These are phyloP conservation scores for Pelecanoides urinatrix DNA, from an alignment of 2,113 vertebrate species.

Conservation along the genomic window DNA sequence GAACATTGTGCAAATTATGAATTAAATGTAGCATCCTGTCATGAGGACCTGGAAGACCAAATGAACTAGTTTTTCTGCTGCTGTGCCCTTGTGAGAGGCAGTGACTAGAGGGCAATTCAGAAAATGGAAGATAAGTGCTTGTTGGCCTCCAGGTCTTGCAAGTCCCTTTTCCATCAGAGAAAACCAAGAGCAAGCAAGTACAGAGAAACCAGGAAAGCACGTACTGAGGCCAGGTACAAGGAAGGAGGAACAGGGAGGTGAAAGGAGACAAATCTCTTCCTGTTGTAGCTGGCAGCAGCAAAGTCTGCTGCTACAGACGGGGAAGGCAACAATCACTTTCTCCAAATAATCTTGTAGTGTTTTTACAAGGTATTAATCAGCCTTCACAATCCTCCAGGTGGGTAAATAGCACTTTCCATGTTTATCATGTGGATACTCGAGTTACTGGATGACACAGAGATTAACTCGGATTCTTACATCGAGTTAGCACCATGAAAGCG, in stretches of 20 bases:
- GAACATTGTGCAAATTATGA: background rate
- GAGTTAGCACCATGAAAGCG: background rate
- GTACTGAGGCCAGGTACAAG: background rate
- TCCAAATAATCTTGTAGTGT: fast-evolving
- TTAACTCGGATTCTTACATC: background rate
- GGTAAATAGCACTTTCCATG: background rate
- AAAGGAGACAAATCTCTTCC: background rate
- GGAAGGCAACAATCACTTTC: background rate
- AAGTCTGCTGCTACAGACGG: background rate
- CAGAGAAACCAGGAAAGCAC: too few relatives aligned
- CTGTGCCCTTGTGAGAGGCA: background rate
- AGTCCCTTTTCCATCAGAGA: background rate
- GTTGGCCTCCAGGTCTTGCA: background rate
- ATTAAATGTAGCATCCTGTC: background rate
- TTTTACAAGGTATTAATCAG: background rate
- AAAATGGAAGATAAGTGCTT: background rate
- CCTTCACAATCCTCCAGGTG: background rate
- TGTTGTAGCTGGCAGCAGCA: background rate
- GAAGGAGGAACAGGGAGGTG: background rate
- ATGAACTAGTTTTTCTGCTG: background rate
- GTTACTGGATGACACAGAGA: background rate
- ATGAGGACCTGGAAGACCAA: background rate
- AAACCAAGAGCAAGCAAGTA: background rate
- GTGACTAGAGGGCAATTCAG: background rate
- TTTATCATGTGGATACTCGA: background rate